Base-by-base conservation (phyloP, 2,888 invertebrate genomes). In the Crossocerus cetratus region DNA sequence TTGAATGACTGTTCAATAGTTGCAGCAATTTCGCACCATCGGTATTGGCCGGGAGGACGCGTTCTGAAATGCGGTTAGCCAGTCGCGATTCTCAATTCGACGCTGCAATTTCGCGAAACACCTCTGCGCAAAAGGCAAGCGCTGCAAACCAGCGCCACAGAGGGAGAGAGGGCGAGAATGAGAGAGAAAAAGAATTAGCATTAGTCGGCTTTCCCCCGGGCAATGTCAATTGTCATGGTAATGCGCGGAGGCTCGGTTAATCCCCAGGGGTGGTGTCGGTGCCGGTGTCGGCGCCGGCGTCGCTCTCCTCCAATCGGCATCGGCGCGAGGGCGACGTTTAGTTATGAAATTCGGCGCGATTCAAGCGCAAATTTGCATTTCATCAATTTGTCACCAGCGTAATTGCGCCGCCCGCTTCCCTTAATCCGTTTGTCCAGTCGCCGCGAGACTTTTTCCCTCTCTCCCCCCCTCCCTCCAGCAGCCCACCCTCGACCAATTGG, bases 371-470 rank as follows among this genome's bases (percentile, higher is more conserved):
- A 86, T 84, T 86, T 82, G 72, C 81, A 82, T 81, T 63, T 59
- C 78, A 74, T 83, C 78, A 76, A 83, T 83, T 80, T 77, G 74
- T 76, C 66, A 66, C 73, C n/a, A n/a, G 65, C 20, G 69, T 73
- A 77, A 81, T 76, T 67, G 23, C 45, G 13, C 16, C 66, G 3
- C 23, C 49, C 14, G 42, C 54, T 55, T 22, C 14, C 32, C 55
- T 11, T n/a, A 2, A 23, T 23, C n/a, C 60, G 32, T 32, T 32
- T 32, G 11, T 32, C 8, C 11, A 11, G 5, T 32, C 5, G 32
- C 32, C 1, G 11, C 1, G 8, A 5, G 32, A 32, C 11, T 32
- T 32, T 32, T 32, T n/a, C n/a, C n/a, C n/a, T n/a, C n/a, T n/a
- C n/a, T n/a, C n/a, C n/a, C n/a, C n/a, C n/a, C n/a, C n/a, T n/a